Base-by-base conservation (phyloP, 2,113 vertebrate genomes). In the Leuciscus idus region DNA sequence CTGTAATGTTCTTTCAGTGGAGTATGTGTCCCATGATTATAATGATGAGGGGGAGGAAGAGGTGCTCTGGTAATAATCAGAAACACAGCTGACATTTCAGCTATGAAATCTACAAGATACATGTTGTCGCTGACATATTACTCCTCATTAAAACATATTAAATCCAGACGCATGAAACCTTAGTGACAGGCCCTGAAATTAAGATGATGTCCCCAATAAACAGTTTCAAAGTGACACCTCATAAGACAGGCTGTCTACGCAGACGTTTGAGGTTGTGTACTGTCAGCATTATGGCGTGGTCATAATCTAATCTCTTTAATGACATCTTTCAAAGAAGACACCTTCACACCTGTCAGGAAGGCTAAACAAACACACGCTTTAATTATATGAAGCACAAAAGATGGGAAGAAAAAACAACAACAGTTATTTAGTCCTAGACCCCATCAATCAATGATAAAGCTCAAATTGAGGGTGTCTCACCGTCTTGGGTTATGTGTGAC, bases 401-500 rank as follows among this genome's bases (percentile, higher is more conserved):
- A 57, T 23, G 19, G 19, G 6, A 21, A 55, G 15, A 19, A 36
- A 68, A 70, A 10, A 13, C 1, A 52, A 52, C 13, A 52, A 23
- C 21, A 46, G 23, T 48, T 74, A 74, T 74, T 48, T 15, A 74
- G 19, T 78, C 10, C 2, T 10, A 33, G 30, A 36, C 1, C 50
- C 6, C 10, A 62, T 26, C n/a, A 26, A 62, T 62, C n/a, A 62
- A 62, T 3, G 0, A 62, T 62, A 26, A 26, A 62, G 12, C 26
- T 5, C 3, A 72, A 39, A 8, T 11, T 76, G n/a, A 28, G 13
- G 43, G 26, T 55, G 59, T 61, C 95, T 96, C 95, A 97, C 97
- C 97, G 95, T 98, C 94, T 91, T 97, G 95, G 89, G 93, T 89
- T 93, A 98, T 93, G 90, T 94, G 92, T 84, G 94, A 91, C 70